Evolutionary conservation across 2,888 invertebrate genomes (phyloP), one percentile per base, ranked within the genome.

Genomic region (Noctua pronuba): DNA sequence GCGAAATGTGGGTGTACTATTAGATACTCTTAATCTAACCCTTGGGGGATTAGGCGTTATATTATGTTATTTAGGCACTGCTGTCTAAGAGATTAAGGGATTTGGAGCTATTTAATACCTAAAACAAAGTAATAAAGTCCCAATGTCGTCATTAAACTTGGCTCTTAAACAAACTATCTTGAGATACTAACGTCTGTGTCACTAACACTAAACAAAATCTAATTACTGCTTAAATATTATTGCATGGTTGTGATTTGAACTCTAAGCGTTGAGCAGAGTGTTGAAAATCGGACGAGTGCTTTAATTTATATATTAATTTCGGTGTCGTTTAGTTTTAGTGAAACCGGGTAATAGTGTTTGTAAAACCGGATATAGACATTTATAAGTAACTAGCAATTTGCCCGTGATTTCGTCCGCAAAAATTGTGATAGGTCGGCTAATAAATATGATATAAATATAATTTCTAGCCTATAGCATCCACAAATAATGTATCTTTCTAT

Each of bases 51-150:
- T 28, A 60, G 31, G 1, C 31, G 4, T 16, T 7, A 65, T 65
- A 16, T 41, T 41, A 7, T 38, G 3, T 8, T 8, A 65, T 65
- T 16, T 65, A 49, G 11, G n/a, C 38, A 49, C 46, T 55, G 75
- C 55, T 41, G 6, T 55, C 10, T 31, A 2, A 31, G 10, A 49
- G 58, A 79, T 79, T 41, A 76, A 18, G 13, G 75, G 64, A 66
- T 76, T 82, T 79, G 18, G 31, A 65, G n/a, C 21, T 11, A 31
- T 75, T 21, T 64, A 28, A 16, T 71, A 18, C 8, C 18, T 18
- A 28, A 38, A 8, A 31, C 31, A 35, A 28, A 35, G 28, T 46
- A 46, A n/a, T 69, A 52, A 28, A 73, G 11, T n/a, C n/a, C 35
- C 16, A n/a, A 13, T 28, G 18, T 11, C 4, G 16, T 74, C 28